A percentile compares a stretch with the other conserved stretches of the same genome.
Evolutionary conservation across 2,888 invertebrate genomes (phyloP).

Genomic region (Exephanes ischioxanthus): DNA sequence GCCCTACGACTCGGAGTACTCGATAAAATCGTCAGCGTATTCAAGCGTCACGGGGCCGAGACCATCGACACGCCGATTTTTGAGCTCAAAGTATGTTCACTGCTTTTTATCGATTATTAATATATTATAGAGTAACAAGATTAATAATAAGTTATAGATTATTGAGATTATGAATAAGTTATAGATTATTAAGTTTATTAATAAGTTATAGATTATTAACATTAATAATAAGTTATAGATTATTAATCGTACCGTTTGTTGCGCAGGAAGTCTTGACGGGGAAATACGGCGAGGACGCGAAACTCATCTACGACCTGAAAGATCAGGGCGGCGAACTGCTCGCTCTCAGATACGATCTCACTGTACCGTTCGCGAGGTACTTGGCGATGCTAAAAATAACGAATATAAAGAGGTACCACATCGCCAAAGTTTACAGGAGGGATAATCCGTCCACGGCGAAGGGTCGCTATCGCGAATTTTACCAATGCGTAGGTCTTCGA

Average conservation of each 20-base stretch:
- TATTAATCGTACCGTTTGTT: constrained; percentile 20
- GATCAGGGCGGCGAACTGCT: constrained; percentile 99
- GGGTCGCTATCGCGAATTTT: constrained; percentile 99
- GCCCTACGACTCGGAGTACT: constrained; percentile 94
- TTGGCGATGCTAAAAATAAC: constrained; percentile 98
- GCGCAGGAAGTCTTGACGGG: constrained; percentile 97
- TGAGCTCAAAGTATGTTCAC: constrained; percentile 92
- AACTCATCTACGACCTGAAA: constrained; percentile 98
- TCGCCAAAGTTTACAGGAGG: constrained; percentile 98
- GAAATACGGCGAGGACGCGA: constrained; percentile 99
- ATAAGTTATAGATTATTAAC: background rate
- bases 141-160: background rate
- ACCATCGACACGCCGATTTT: constrained; percentile 99
- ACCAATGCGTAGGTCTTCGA: constrained; percentile 96
- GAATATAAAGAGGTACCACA: constrained; percentile 98
- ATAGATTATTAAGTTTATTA: background rate
- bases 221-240: background rate
- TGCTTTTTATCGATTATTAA: background rate
- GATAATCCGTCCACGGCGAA: constrained; percentile 99
- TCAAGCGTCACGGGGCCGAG: constrained; percentile 98
- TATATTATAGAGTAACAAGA: too few species aligned
- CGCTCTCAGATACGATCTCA: constrained; percentile 98
- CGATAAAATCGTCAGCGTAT: constrained; percentile 94
- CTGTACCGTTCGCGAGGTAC: constrained; percentile 99
- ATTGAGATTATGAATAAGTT: background rate